phyloP scores from a whole-genome alignment of 1,140 invertebrate species.

The Papilio xuthus region DNA sequence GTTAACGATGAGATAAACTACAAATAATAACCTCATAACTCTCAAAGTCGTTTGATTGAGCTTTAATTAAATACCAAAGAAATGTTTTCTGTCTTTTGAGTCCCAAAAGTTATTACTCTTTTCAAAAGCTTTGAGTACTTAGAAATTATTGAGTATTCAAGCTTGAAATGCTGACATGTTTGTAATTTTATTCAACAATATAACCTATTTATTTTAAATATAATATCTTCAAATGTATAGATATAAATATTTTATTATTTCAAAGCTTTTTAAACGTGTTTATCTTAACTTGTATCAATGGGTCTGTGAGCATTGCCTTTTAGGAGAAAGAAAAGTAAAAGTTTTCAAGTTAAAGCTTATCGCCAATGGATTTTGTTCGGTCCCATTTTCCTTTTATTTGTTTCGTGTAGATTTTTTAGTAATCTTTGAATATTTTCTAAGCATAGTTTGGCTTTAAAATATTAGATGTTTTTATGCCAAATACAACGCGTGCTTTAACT shows the following conservation, averaged over 20 bases:
- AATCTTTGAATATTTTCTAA: too few species aligned
- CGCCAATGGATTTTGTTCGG: not conserved
- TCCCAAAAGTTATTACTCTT: not conserved
- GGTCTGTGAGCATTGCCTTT: not conserved
- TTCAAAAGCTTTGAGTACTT: not conserved
- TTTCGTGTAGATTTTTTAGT: too few species aligned
- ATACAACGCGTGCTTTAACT: too few species aligned
- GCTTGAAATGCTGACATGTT: too few species aligned
- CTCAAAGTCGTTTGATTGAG: not conserved
- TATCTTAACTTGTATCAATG: too few species aligned
- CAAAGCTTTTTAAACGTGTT: too few species aligned
- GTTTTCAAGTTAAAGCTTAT: not conserved
- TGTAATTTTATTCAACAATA: too few species aligned
- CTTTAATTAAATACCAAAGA: not conserved
- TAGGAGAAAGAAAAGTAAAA: not conserved
- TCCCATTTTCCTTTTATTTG: not conserved
- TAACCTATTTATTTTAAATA: too few species aligned
- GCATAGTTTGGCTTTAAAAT: too few species aligned
- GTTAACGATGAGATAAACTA: conserved; percentile 53
- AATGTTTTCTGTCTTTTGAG: not conserved
- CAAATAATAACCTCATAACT: not conserved
- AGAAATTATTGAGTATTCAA: not conserved
- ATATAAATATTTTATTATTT: too few species aligned
- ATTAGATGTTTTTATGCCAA: too few species aligned
- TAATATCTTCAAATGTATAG: too few species aligned